These are phyloP conservation scores for Agrypnia vestita DNA, from an alignment of 1,140 invertebrate genomes.

Conservation along the genomic window DNA sequence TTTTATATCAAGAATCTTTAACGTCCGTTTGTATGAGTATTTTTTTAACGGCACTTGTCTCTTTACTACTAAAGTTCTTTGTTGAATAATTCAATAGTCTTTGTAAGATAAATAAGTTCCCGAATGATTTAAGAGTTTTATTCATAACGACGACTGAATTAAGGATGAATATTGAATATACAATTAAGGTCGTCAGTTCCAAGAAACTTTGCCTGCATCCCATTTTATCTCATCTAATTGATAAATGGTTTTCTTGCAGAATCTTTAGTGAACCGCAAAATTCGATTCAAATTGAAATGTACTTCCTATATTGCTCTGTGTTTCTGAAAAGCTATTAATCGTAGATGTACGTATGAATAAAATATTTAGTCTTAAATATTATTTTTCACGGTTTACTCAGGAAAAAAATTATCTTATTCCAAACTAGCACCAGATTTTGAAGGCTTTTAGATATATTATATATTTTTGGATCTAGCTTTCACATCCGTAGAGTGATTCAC, in stretches of 20 bases:
- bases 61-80: neutral
- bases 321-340: no score
- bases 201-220: constrained; percentile 16
- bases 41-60: neutral
- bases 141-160: constrained; percentile 29
- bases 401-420: no score
- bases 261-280: constrained; percentile 44
- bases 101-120: no score
- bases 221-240: constrained; percentile 41
- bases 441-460: no score
- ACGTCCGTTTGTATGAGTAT: no score
- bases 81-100: neutral
- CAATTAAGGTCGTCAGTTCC: constrained; percentile 53
- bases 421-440: no score
- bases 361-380: no score
- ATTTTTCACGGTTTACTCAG: no score
- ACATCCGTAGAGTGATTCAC: no score
- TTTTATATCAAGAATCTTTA: no score
- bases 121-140: constrained; percentile 1
- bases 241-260: constrained; percentile 46
- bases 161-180: constrained; percentile 53
- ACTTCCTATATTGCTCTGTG: neutral
- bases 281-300: constrained; percentile 33
- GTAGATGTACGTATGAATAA: no score
- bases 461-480: no score